Conservation (phyloP, 2,888 invertebrate species). For the Lapara coniferarum region DNA sequence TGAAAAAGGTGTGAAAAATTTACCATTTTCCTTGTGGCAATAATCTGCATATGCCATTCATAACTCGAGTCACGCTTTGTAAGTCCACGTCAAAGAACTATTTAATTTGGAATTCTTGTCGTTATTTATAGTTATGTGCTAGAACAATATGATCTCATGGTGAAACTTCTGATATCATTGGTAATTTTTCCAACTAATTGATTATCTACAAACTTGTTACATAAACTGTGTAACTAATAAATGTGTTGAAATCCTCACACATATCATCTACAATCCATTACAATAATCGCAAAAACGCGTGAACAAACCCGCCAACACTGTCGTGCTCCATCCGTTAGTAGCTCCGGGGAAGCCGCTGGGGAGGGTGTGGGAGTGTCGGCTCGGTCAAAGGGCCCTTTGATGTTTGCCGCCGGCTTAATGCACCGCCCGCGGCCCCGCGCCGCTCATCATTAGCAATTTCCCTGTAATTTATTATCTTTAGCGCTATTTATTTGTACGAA, state of each 20-base stretch:
- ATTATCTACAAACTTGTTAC: not conserved
- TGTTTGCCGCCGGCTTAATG: conserved; percentile 84
- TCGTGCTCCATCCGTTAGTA: conserved; percentile 38
- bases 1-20: no score
- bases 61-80: no score
- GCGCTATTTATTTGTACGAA: conserved; percentile 80
- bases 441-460: conserved; percentile 83
- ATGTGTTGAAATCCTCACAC: not conserved
- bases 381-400: conserved; percentile 83
- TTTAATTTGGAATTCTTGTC: no score
- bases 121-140: no score
- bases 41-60: no score
- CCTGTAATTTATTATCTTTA: conserved; percentile 83
- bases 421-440: conserved; percentile 79
- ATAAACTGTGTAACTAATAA: conserved; percentile 2
- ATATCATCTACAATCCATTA: conserved; percentile 29
- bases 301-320: conserved; percentile 23
- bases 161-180: no score
- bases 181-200: no score
- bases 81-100: no score
- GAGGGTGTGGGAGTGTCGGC: conserved; percentile 79
- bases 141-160: no score
- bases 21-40: no score
- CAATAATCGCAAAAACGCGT: conserved; percentile 30
- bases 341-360: conserved; percentile 48